Conservation (phyloP, 2,113 vertebrate species). For the Gracilinanus agilis region DNA sequence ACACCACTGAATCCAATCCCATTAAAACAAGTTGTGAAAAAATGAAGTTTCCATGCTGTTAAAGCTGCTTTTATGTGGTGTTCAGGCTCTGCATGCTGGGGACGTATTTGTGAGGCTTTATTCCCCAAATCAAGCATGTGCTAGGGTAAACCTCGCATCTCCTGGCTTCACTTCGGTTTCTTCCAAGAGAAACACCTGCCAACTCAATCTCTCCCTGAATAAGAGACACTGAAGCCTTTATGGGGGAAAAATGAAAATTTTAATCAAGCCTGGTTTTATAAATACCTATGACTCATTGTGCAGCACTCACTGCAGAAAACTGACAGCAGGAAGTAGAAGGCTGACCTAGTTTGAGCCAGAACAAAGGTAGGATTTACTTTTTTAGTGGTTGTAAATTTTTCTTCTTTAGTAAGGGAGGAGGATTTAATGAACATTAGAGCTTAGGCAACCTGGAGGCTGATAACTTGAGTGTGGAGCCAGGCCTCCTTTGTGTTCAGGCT, state of each 20-base stretch:
- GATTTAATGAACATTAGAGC: conserved; percentile 66
- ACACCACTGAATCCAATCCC: conserved; percentile 67
- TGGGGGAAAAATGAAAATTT: conserved; percentile 42
- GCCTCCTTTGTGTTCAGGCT: neutral
- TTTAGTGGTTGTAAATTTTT: conserved; percentile 52
- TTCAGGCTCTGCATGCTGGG: neutral
- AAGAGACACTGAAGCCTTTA: conserved; percentile 75
- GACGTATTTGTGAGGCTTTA: neutral
- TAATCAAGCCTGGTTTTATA: conserved; percentile 76
- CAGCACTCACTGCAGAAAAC: conserved; percentile 66
- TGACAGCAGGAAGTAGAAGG: conserved; percentile 54
- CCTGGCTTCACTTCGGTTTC: conserved; percentile 24
- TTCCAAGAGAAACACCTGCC: conserved; percentile 54
- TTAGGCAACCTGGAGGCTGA: conserved; percentile 61
- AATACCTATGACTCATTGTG: conserved; percentile 72
- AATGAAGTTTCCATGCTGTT: conserved; percentile 66
- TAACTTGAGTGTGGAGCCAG: conserved; percentile 49
- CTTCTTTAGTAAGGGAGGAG: conserved; percentile 59
- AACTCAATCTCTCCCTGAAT: conserved; percentile 71
- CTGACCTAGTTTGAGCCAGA: conserved; percentile 81
- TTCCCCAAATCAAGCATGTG: conserved; percentile 31
- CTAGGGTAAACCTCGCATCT: conserved; percentile 47
- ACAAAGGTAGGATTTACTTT: conserved; percentile 82
- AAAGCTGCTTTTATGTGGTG: conserved; percentile 56
- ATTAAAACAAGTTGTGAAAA: conserved; percentile 64